A percentile compares a stretch with the other conserved stretches of the same genome.
Conservation (phyloP, 92 coral and sea anemone species). For the Umimayanthus chanpuru region DNA sequence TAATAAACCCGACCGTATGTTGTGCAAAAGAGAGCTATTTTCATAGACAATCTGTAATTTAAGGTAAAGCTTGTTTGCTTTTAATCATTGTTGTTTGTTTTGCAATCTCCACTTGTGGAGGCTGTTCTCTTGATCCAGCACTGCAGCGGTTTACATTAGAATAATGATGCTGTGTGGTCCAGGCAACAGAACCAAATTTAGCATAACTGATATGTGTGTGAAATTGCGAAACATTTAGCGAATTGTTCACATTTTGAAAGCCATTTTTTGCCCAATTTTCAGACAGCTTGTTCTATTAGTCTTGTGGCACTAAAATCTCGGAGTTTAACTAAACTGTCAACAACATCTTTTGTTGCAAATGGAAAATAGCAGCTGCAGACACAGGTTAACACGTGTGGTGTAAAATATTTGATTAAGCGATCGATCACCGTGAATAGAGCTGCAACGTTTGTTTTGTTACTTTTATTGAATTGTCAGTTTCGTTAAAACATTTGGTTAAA, state of each 20-base stretch:
- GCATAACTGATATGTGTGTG: background rate
- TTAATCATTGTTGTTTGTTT: background rate
- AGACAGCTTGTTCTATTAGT: background rate
- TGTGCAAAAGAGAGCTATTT: background rate
- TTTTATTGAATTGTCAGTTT: background rate
- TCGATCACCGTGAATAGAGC: background rate
- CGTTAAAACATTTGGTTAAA: background rate
- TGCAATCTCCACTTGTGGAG: background rate
- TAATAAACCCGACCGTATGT: background rate
- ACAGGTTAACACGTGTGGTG: background rate
- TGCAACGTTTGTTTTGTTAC: background rate
- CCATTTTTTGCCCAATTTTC: background rate
- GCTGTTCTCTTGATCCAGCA: background rate
- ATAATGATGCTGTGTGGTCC: no score
- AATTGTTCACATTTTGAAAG: background rate
- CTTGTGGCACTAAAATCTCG: background rate
- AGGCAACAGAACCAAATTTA: no score
- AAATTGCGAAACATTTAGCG: background rate
- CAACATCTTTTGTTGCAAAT: background rate
- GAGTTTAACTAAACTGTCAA: background rate
- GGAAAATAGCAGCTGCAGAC: background rate
- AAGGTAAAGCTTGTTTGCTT: background rate
- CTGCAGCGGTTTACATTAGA: no score
- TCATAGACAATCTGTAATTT: background rate
- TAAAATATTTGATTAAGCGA: background rate